Evolutionary conservation across 1,140 invertebrate genomes (phyloP), one percentile per base, ranked within the genome.

Genomic region (Ceratosolen solmsi): DNA sequence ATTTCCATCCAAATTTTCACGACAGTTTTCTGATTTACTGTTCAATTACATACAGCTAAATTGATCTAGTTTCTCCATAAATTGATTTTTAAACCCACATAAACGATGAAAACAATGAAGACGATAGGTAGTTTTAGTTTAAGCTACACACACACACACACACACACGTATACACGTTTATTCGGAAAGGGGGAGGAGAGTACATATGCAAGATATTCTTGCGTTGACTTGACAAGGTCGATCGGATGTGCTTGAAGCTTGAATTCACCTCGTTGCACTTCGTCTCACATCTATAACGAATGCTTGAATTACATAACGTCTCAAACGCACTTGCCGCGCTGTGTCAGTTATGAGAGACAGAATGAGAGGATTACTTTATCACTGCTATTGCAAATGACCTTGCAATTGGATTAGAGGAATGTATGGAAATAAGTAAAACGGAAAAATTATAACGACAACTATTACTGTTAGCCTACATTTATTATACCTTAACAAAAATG

Each of bases 251-350:
- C 68, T 80, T 33, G 51, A 58, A 58, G 78, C 70, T 73, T 73
- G 36, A 73, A 73, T 80, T 72, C 78, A 80, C 78, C 11, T 60
- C 51, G 70, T 20, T 80, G 54, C 78, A 60, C 70, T 49, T 77
- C 38, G 15, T 27, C 58, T 77, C 58, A 25, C 58, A 49, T 27
- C 22, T 41, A 56, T 20, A 60, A 75, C 51, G 22, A 36, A 27
- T 25, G 65, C 27, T 72, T 33, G 20, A 60, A 80, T 80, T 80
- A 65, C 54, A 80, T 80, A 80, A 80, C 70, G 25, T 80, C 54
- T 58, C 78, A 41, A 79, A 79, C 3, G 77, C 65, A 38, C 65
- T 36, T 20, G 7, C 8, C 20, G 38, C n/a, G 41, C 22, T 25
- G 13, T 46, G 13, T 70, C 8, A 13, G 30, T 71, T 79, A 54